Evolutionary conservation across 2,113 vertebrate species (phyloP).

Genomic region (Oncorhynchus clarkii): DNA sequence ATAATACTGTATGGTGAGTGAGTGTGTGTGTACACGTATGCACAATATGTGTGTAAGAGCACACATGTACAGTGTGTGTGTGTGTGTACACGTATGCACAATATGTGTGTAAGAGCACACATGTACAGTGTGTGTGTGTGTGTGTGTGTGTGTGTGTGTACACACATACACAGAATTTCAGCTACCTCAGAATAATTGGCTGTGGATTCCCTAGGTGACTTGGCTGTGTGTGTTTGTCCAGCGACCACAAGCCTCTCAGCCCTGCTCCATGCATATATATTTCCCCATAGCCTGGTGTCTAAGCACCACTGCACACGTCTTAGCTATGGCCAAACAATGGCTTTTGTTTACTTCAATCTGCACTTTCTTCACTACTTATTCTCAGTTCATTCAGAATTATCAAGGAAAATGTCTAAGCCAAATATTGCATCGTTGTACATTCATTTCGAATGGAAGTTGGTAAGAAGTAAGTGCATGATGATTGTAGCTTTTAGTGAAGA

Average conservation of each 20-base stretch:
- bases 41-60: neutral
- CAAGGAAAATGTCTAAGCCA: conserved; percentile 11
- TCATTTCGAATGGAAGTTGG: neutral
- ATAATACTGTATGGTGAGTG: conserved; percentile 16
- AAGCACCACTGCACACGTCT: conserved; percentile 11
- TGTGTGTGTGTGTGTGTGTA: neutral
- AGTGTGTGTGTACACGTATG: neutral
- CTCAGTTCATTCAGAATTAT: conserved; percentile 32
- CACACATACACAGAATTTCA: neutral
- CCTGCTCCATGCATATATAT: neutral
- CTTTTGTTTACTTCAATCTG: conserved; percentile 29
- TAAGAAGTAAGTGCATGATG: neutral
- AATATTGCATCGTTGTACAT: neutral
- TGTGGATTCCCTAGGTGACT: conserved; percentile 14
- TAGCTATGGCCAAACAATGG: conserved; percentile 12
- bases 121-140: conserved; percentile 5
- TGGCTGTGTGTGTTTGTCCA: conserved; percentile 17
- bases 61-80: conserved; percentile 1
- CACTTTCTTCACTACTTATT: conserved; percentile 14
- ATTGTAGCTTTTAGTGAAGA: neutral
- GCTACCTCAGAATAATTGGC: conserved; percentile 21
- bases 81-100: neutral
- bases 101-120: neutral
- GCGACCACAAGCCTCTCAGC: neutral
- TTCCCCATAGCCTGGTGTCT: no score